These are phyloP conservation scores for Myanophis thanlyinensis DNA, from an alignment of 2,113 vertebrate species.

Conservation along the genomic window DNA sequence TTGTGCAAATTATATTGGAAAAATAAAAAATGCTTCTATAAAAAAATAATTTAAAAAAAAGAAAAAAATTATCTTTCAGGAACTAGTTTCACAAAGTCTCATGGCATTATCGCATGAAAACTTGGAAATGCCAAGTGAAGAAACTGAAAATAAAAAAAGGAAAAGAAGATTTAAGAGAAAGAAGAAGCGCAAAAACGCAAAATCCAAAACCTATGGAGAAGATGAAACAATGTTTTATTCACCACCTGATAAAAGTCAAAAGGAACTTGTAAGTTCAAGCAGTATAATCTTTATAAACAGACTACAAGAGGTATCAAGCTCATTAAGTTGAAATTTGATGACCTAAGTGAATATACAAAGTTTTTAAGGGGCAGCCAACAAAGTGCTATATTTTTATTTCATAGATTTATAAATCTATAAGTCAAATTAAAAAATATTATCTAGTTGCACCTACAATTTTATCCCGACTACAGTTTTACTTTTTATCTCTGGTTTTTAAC, in stretches of 20 bases:
- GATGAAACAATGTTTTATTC: constrained; percentile 70
- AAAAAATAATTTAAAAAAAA: no score
- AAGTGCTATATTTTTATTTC: background rate
- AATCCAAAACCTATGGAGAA: constrained; percentile 66
- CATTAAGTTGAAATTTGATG: background rate
- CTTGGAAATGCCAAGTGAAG: constrained; percentile 66
- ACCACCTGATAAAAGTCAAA: constrained; percentile 71
- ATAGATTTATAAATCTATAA: background rate
- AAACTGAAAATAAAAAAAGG: constrained; percentile 56
- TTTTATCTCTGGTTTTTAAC: background rate
- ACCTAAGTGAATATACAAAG: background rate
- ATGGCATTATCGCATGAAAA: constrained; percentile 62
- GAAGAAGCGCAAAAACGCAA: constrained; percentile 57
- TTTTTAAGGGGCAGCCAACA: no score
- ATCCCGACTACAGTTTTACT: background rate
- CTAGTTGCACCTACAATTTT: background rate
- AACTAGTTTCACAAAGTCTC: constrained; percentile 58
- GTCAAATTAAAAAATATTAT: background rate
- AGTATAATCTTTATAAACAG: background rate
- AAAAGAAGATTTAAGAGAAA: constrained; percentile 62
- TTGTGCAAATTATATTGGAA: no score
- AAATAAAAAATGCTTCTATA: no score
- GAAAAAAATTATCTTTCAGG: constrained; percentile 54
- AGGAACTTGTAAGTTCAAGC: constrained; percentile 63
- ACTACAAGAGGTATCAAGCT: background rate